Evolutionary conservation across 2,113 vertebrate species (phyloP).

Genomic region (Taxidea taxus): DNA sequence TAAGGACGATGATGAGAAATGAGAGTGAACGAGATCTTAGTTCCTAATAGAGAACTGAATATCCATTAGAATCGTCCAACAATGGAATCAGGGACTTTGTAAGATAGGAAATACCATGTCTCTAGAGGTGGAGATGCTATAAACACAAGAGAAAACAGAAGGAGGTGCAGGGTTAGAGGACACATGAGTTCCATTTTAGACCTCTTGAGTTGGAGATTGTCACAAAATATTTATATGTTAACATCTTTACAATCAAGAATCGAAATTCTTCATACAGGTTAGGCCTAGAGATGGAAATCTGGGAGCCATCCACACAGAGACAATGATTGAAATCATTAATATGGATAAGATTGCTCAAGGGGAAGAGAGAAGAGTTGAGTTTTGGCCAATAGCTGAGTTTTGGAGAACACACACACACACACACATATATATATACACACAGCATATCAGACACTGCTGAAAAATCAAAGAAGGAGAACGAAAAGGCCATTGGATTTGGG

Average conservation of each 20-base stretch:
- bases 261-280: background rate
- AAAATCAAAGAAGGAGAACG: background rate
- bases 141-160: background rate
- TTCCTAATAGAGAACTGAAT: background rate
- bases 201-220: background rate
- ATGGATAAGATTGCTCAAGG: background rate
- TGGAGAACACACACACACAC: background rate
- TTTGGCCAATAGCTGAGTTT: background rate
- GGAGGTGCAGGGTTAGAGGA: background rate
- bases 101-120: background rate
- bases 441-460: background rate
- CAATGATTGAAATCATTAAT: background rate
- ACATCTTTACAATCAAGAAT: slow-evolving; percentile 3
- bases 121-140: background rate
- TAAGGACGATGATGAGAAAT: background rate
- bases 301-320: background rate
- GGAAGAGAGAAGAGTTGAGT: background rate
- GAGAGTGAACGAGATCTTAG: background rate
- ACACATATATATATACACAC: background rate
- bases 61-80: background rate
- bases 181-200: background rate
- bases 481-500: background rate
- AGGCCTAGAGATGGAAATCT: slow-evolving; percentile 12
- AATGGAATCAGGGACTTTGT: background rate
- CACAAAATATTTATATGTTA: background rate